Base-by-base conservation (phyloP, 1,140 invertebrate species). In the Temnothorax longispinosus region DNA sequence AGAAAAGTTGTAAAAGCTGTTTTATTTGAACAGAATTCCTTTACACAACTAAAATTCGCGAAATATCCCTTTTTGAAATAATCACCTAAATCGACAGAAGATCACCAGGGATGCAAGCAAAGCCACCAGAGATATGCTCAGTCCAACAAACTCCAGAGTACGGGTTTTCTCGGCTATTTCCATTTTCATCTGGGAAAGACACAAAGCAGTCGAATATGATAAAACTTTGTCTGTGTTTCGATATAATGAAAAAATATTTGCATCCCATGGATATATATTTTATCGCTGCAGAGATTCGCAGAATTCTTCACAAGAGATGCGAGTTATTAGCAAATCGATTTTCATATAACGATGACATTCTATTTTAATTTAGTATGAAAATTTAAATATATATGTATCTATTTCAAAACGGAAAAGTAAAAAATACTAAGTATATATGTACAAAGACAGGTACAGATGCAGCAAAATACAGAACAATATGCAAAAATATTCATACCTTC, bases 11-110 rank as follows among this genome's bases (percentile, higher is more conserved):
- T 7, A 27, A 27, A 0, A 0, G 27, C 27, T 27, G 41, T 44
- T 10, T 56, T 21, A 56, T 15, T 54, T n/a, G 0, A n/a, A 32
- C 5, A 1, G 15, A 54, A 15, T n/a, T 35, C 5, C 10, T 7
- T 60, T n/a, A 27, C 1, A 27, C 27, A 58, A 41, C 15, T 41
- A 21, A n/a, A 18, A 54, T 38, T 15, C 13, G 0, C n/a, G 18
- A 67, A 64, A 41, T 41, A 5, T 71, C 5, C 8, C 7, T 72
- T 77, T 21, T 35, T 47, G 13, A 80, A 62, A 56, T 7, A 91
- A 94, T 96, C 95, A 98, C 98, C 97, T 97, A 94, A 98, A 98
- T 86, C 96, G 96, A 90, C 96, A 97, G 94, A 98, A 98, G 78
- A 99, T 98, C 50, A 97, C 95, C 50, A 98, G 95, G 0, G 98